Conservation (phyloP, 2,797 vertebrate species). For the Artibeus lituratus region DNA sequence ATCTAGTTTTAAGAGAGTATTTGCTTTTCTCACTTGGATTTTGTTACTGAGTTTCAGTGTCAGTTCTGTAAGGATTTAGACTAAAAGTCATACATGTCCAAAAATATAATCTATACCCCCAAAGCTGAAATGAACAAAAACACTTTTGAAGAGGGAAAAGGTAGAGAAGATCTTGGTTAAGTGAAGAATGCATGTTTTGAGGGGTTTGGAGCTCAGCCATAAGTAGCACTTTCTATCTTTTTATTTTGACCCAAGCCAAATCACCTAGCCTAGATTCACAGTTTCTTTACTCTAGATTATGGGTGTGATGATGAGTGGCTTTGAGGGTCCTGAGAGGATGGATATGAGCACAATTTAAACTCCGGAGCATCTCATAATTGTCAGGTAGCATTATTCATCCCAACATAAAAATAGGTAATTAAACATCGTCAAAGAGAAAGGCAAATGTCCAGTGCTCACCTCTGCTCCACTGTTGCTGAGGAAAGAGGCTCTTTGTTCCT, state of each 20-base stretch:
- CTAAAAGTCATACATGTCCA: not conserved
- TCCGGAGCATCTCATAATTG: not conserved
- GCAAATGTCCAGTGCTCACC: not conserved
- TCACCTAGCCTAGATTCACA: not conserved
- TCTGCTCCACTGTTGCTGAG: not conserved
- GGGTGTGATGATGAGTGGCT: not conserved
- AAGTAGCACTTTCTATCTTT: not conserved
- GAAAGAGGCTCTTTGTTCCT: constrained; percentile 59
- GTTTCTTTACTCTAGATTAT: not conserved
- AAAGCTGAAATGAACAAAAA: not conserved
- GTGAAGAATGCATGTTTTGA: not conserved
- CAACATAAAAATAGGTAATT: constrained; percentile 38
- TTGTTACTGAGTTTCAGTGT: not conserved
- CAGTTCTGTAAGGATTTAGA: not conserved
- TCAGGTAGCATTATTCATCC: not conserved
- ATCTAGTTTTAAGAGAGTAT: not conserved
- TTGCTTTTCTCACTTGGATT: not conserved
- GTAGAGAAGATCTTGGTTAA: not conserved
- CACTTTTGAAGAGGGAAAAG: not conserved
- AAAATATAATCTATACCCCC: not conserved
- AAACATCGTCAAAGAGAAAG: constrained; percentile 38
- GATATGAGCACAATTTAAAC: not conserved
- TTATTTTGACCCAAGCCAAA: not conserved
- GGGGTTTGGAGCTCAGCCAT: not conserved
- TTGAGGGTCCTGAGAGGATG: not conserved